Percentiles rank a stretch among this genome's conserved stretches.
These are phyloP conservation scores for Drosophila repletoides DNA, from an alignment of 1,140 invertebrate species.

Conservation along the genomic window DNA sequence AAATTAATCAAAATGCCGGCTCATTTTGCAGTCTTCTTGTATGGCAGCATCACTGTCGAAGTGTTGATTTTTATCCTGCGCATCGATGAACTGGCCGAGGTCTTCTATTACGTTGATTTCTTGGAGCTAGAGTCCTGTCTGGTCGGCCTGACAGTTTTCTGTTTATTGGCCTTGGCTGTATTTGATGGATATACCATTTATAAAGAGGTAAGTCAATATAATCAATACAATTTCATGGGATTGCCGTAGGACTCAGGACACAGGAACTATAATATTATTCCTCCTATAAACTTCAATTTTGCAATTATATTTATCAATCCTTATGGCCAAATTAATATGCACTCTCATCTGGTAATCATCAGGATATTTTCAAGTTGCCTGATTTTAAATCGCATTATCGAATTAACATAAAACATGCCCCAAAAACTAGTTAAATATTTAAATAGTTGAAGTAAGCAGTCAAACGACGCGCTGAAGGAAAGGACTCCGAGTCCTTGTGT, in stretches of 20 bases:
- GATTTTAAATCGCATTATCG: conserved; percentile 19
- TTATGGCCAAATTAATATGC: not conserved
- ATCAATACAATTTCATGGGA: not conserved
- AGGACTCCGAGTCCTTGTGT: conserved; percentile 33
- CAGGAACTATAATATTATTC: too few species aligned
- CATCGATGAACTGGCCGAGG: conserved; percentile 67
- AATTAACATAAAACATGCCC: conserved; percentile 40
- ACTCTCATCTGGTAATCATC: too few species aligned
- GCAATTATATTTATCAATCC: too few species aligned
- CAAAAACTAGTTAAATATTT: conserved; percentile 46
- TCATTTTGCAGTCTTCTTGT: conserved; percentile 61
- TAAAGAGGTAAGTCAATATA: conserved; percentile 58
- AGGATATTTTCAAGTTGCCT: not conserved
- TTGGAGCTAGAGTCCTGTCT: conserved; percentile 64
- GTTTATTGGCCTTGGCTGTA: conserved; percentile 48
- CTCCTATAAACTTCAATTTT: too few species aligned
- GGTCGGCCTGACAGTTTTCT: conserved; percentile 33
- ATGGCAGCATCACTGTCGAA: conserved; percentile 53
- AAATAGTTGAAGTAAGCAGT: conserved; percentile 23
- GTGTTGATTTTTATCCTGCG: conserved; percentile 56
- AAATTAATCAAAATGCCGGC: conserved; percentile 17
- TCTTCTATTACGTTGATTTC: conserved; percentile 58
- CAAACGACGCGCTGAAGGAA: conserved; percentile 13
- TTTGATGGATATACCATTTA: conserved; percentile 72
- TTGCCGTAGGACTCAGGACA: too few species aligned